Conservation (phyloP, 2,888 invertebrate genomes). For the Trachelus iudaicus region DNA sequence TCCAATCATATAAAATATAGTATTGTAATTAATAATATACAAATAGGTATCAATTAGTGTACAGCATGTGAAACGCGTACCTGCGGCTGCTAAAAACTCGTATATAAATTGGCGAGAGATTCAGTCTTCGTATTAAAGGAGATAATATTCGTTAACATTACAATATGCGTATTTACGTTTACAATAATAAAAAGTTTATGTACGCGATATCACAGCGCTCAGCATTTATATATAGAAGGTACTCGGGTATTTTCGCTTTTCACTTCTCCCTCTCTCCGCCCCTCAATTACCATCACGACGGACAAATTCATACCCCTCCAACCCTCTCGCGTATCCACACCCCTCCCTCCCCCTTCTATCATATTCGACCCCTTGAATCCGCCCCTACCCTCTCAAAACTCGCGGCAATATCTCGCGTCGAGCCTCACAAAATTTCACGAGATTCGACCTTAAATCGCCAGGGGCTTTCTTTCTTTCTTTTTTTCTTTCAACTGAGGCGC, state of each 20-base stretch:
- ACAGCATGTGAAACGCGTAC: constrained; percentile 41
- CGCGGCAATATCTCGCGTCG: constrained; percentile 20
- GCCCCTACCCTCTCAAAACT: constrained; percentile 20
- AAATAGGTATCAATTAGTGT: constrained; percentile 45
- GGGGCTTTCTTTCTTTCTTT: neutral
- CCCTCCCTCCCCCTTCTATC: neutral
- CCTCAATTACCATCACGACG: neutral
- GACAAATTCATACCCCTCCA: neutral
- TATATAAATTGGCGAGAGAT: constrained; percentile 56
- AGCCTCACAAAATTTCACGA: neutral
- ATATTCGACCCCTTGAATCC: neutral
- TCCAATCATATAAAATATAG: constrained; percentile 37
- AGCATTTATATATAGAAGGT: constrained; percentile 52
- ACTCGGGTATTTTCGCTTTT: constrained; percentile 25
- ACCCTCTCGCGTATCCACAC: neutral
- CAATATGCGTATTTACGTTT: constrained; percentile 58
- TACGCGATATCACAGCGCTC: constrained; percentile 65
- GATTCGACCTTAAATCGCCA: constrained; percentile 16
- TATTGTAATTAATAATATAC: constrained; percentile 40
- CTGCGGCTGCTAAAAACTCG: constrained; percentile 46
- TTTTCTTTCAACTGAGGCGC: constrained; percentile 40
- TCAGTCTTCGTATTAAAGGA: constrained; percentile 61
- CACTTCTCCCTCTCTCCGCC: constrained; percentile 18
- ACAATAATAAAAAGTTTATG: constrained; percentile 42
- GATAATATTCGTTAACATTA: constrained; percentile 58